Base-by-base conservation (phyloP, 2,888 invertebrate species). In the Macrosiphum euphorbiae region DNA sequence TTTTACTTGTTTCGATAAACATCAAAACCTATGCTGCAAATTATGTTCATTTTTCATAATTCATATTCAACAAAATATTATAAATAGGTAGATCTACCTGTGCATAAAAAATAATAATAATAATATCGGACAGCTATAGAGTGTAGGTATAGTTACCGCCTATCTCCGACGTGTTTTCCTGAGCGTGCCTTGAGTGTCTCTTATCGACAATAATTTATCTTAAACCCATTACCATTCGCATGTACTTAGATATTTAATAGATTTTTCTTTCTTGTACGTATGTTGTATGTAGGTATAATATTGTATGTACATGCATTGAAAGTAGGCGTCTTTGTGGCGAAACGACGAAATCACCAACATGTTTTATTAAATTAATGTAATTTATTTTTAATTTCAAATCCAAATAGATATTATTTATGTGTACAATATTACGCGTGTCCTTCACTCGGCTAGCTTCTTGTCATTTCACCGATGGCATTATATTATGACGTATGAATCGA, bases 131-230 rank as follows among this genome's bases (percentile, higher is more conserved):
- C 92, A 92, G 92, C 41, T 88, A 44, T 44, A 41, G 41, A 41
- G 88, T 88, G 88, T 92, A 88, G 67, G 67, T 88, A 92, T 16
- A 61, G 58, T 92, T 61, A 92, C 92, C 87, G 50, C 61, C 87
- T 47, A 91, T 91, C 61, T 47, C 24, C 16, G 28, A 92, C 67
- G 67, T 52, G 88, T 92, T 92, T 88, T 52, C 41, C 52, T 50
- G 35, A 41, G 61, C 78, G n/a, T 84, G 84, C 26, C n/a, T 58
- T 20, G 84, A 91, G 26, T 88, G 24, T 67, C 52, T 92, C 52
- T 92, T 92, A 88, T 88, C 67, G 44, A 3, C 13, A n/a, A 92
- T 92, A 92, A 92, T 92, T 92, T 67, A 92, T 92, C 88, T 92
- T n/a, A 5, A 67, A 88, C 1, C 67, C 67, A 92, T 92, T 87